Conservation (phyloP, 2,113 vertebrate species). For the Sardina pilchardus region DNA sequence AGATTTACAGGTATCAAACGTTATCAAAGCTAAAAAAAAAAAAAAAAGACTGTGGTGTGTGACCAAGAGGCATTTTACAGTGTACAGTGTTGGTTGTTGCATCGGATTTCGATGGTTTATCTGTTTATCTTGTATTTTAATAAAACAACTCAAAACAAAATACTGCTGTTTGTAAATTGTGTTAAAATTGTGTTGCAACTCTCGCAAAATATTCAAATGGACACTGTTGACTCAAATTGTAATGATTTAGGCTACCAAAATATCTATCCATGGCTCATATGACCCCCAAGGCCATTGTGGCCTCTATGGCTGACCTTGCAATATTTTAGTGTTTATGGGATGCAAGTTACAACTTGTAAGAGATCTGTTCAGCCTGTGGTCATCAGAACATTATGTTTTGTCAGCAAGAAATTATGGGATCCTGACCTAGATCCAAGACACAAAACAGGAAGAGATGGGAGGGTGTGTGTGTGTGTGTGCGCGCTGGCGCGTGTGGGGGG, state of each 20-base stretch:
- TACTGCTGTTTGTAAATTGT: background rate
- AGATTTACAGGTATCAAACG: background rate
- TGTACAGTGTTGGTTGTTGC: background rate
- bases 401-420: background rate
- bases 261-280: background rate
- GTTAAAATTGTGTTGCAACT: background rate
- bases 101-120: slow-evolving; percentile 14
- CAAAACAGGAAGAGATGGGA: background rate
- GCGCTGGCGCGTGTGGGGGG: no score
- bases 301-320: background rate
- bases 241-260: background rate
- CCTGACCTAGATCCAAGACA: background rate
- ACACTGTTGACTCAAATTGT: background rate
- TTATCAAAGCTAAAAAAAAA: background rate
- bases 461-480: background rate
- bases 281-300: background rate
- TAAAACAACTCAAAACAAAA: background rate
- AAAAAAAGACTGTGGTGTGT: background rate
- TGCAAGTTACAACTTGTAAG: background rate
- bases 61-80: background rate
- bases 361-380: background rate
- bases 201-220: background rate
- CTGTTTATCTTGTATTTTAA: slow-evolving; percentile 3
- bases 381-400: background rate
- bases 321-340: background rate